These are phyloP conservation scores for Garra rufa DNA, from an alignment of 2,113 vertebrate species.

Conservation along the genomic window DNA sequence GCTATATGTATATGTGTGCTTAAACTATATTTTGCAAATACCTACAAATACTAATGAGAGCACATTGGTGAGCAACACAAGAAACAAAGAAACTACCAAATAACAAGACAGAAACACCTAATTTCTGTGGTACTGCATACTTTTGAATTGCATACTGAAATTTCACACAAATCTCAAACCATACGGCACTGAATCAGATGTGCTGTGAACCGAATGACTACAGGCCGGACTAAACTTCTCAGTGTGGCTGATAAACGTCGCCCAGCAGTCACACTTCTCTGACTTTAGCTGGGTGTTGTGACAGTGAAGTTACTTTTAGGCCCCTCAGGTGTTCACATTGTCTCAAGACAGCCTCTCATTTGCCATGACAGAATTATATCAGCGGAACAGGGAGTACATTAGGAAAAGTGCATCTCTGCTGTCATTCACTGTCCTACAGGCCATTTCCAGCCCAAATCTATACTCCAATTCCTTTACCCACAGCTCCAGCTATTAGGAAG, in stretches of 20 bases:
- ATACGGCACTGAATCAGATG: background rate
- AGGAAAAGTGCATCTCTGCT: background rate
- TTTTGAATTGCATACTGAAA: background rate
- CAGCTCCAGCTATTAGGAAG: background rate
- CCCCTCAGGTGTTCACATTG: slow-evolving; percentile 3
- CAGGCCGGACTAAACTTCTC: background rate
- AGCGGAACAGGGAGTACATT: background rate
- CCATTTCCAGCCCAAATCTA: background rate
- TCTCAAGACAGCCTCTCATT: slow-evolving; percentile 17
- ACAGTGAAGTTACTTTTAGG: background rate
- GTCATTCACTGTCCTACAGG: background rate
- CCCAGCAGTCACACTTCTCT: slow-evolving; percentile 6
- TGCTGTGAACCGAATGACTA: background rate
- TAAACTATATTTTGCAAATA: background rate
- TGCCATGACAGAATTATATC: background rate
- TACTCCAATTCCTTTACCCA: background rate
- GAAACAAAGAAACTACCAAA: background rate
- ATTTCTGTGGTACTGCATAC: background rate
- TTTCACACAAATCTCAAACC: background rate
- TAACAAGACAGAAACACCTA: background rate
- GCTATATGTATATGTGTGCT: background rate
- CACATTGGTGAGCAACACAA: too few species aligned
- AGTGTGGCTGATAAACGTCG: background rate
- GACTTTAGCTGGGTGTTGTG: background rate
- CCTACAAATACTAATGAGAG: background rate